These are phyloP conservation scores for Julus scanicus DNA, from an alignment of 2,888 invertebrate species.

Conservation along the genomic window DNA sequence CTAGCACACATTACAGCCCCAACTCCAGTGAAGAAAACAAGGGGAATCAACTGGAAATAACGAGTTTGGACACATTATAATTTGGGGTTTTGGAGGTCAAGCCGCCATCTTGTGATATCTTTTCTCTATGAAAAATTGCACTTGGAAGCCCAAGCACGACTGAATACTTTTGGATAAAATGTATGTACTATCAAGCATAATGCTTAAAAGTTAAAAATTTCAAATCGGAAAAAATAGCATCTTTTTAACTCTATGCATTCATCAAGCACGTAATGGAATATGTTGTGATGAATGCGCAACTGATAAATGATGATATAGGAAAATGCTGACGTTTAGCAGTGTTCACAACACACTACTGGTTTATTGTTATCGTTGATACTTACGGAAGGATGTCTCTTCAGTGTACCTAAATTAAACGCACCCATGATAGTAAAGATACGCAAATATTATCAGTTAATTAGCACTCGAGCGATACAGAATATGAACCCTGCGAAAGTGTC, in stretches of 20 bases:
- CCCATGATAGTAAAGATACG: constrained; percentile 72
- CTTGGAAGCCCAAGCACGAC: background rate
- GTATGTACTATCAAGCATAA: background rate
- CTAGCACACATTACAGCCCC: constrained; percentile 76
- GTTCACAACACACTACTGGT: background rate
- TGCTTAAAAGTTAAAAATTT: no score
- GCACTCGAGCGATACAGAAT: background rate
- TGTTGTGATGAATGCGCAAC: background rate
- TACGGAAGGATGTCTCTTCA: constrained; percentile 84
- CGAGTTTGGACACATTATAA: background rate
- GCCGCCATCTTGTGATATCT: background rate
- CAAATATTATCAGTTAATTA: constrained; percentile 41
- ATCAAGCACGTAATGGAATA: background rate
- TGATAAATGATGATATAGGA: background rate
- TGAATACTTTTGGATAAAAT: background rate
- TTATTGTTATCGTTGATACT: constrained; percentile 66
- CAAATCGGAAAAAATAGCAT: no score
- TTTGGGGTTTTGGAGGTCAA: constrained; percentile 7
- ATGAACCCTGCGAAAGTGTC: background rate
- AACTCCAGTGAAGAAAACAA: constrained; percentile 78
- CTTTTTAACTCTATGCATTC: background rate
- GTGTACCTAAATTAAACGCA: constrained; percentile 75
- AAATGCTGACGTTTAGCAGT: background rate
- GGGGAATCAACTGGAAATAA: constrained; percentile 78
- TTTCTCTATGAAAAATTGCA: background rate